A percentile compares a stretch with the other conserved stretches of the same genome.
These are phyloP conservation scores for Adineta ricciae DNA, from an alignment of 2,888 invertebrate genomes.

Conservation along the genomic window DNA sequence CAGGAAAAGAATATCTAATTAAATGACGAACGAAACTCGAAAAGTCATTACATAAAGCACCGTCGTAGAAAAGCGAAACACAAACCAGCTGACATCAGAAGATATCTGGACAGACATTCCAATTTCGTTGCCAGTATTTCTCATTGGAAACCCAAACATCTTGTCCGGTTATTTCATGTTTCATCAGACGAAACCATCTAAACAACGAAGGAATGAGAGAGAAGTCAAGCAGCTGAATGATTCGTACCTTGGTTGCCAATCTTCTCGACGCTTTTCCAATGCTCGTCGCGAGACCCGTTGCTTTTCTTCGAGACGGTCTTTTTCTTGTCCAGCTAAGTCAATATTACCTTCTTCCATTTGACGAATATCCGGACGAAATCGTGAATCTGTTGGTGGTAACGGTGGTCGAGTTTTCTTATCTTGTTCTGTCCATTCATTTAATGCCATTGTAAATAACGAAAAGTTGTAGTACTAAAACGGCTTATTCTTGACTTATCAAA, in stretches of 20 bases:
- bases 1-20: not conserved
- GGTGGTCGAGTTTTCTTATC: conserved; percentile 37
- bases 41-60: not conserved
- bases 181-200: conserved; percentile 27
- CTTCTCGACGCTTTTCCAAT: conserved; percentile 23
- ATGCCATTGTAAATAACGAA: not conserved
- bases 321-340: not conserved
- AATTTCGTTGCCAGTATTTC: conserved; percentile 32
- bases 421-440: not conserved
- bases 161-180: conserved; percentile 24
- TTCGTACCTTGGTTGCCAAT: conserved; percentile 19
- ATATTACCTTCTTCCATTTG: not conserved
- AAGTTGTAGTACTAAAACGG: conserved; percentile 48
- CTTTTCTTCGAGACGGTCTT: not conserved
- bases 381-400: not conserved
- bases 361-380: conserved; percentile 10
- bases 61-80: not conserved
- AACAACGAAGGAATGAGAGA: not conserved
- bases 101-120: conserved; percentile 25
- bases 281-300: conserved; percentile 18
- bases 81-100: not conserved
- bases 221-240: not conserved
- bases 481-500: conserved; percentile 30
- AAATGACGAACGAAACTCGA: not conserved
- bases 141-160: conserved; percentile 29